These are phyloP conservation scores for Thalassaphorura encarpata DNA, from an alignment of 1,140 invertebrate species.

Conservation along the genomic window DNA sequence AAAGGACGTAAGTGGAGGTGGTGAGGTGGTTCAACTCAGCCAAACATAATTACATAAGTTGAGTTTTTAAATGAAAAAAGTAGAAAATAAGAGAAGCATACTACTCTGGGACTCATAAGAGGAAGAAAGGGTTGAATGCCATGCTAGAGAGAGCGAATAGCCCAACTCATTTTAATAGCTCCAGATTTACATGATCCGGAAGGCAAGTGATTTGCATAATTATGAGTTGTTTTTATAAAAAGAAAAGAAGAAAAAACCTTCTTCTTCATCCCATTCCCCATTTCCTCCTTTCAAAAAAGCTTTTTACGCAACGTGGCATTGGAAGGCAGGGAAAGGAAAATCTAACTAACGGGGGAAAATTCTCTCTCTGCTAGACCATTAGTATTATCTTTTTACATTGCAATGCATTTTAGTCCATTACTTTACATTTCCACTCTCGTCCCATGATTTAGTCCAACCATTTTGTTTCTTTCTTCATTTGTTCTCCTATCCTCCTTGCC, in stretches of 20 bases:
- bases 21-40: too few relatives aligned
- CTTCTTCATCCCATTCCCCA: too few relatives aligned
- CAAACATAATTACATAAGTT: too few relatives aligned
- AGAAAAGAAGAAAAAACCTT: neutral
- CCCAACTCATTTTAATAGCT: too few relatives aligned
- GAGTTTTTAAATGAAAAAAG: too few relatives aligned
- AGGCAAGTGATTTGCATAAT: conserved; percentile 24
- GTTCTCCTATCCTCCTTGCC: neutral
- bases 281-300: conserved; percentile 1
- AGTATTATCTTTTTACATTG: conserved; percentile 22
- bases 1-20: too few relatives aligned
- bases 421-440: conserved; percentile 25
- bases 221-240: conserved; percentile 16
- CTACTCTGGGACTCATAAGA: too few relatives aligned
- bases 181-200: conserved; percentile 28
- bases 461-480: neutral
- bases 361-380: conserved; percentile 15
- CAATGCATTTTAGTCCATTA: conserved; percentile 7
- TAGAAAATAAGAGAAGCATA: too few relatives aligned
- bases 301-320: neutral
- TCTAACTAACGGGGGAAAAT: neutral
- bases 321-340: neutral
- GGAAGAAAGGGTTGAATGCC: too few relatives aligned
- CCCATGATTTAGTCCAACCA: neutral
- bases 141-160: too few relatives aligned